These are phyloP conservation scores for Bovichtus variegatus DNA, from an alignment of 2,797 vertebrate species.

Conservation along the genomic window DNA sequence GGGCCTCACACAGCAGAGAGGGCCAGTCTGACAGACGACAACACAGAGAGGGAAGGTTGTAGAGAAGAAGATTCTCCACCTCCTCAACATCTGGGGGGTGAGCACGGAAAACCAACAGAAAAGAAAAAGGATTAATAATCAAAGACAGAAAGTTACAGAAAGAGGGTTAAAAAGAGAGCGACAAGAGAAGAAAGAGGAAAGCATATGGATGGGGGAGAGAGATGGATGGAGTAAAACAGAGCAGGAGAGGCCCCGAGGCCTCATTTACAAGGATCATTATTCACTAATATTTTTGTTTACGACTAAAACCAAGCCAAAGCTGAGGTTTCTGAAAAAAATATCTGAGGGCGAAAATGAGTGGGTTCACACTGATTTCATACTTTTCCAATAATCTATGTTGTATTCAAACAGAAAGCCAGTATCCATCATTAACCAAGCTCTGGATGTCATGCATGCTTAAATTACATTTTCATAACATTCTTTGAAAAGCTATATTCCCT, in stretches of 20 bases:
- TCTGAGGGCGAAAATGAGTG: not conserved
- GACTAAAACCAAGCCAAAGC: slow-evolving; percentile 9
- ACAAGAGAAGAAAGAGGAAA: not conserved
- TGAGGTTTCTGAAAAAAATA: slow-evolving; percentile 24
- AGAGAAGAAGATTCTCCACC: slow-evolving; percentile 85
- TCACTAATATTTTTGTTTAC: slow-evolving; percentile 26
- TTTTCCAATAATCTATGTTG: slow-evolving; percentile 1
- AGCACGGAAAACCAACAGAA: slow-evolving; percentile 17
- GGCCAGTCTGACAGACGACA: slow-evolving; percentile 87
- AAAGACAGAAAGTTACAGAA: not conserved
- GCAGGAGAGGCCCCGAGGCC: slow-evolving; percentile 15
- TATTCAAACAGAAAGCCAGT: slow-evolving; percentile 19
- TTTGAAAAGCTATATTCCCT: slow-evolving; percentile 1
- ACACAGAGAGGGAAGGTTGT: slow-evolving; percentile 86
- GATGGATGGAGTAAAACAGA: slow-evolving; percentile 17
- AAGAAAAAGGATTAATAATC: slow-evolving; percentile 12
- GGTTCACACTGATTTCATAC: not conserved
- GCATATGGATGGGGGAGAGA: slow-evolving; percentile 9
- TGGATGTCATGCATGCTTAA: not conserved
- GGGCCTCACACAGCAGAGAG: slow-evolving; percentile 83
- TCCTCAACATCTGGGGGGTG: slow-evolving; percentile 81
- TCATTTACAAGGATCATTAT: slow-evolving; percentile 18
- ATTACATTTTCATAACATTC: not conserved
- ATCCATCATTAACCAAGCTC: slow-evolving; percentile 21
- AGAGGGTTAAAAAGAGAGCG: not conserved